These are phyloP conservation scores for Dicyrtomina minuta DNA, from an alignment of 2,888 invertebrate genomes.

Conservation along the genomic window DNA sequence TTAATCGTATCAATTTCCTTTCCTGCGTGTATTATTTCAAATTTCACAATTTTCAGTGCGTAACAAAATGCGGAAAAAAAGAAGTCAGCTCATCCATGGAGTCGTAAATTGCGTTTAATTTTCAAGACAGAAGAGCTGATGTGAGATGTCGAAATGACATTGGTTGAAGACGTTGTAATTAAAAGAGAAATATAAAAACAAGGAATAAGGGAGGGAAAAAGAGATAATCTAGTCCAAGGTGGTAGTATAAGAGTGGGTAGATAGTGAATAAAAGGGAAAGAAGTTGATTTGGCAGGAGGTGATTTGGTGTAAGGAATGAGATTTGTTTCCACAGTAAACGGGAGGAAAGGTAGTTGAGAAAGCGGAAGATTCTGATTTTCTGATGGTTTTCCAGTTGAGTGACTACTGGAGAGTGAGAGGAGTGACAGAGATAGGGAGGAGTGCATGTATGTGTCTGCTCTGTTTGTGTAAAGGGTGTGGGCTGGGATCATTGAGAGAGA, in stretches of 20 bases:
- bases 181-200: background rate
- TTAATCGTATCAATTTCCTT: too few relatives aligned
- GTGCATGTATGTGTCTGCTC: too few relatives aligned
- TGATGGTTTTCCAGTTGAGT: constrained; percentile 26
- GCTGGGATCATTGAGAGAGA: background rate
- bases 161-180: background rate
- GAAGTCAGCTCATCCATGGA: too few relatives aligned
- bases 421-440: too few relatives aligned
- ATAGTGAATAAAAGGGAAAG: background rate
- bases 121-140: background rate
- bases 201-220: background rate
- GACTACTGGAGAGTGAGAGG: constrained; percentile 1
- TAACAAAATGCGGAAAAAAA: too few relatives aligned
- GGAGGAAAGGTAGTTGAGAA: constrained; percentile 15
- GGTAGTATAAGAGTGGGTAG: background rate
- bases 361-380: constrained; percentile 21
- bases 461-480: too few relatives aligned
- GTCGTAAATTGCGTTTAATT: background rate
- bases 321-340: constrained; percentile 13
- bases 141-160: background rate
- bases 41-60: too few relatives aligned
- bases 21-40: too few relatives aligned
- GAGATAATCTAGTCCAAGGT: background rate
- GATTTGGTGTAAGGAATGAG: constrained; percentile 24
- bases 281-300: constrained; percentile 25